Percentiles rank a stretch among this genome's conserved stretches.
These are phyloP conservation scores for Babylonia areolata DNA, from an alignment of 1,140 invertebrate genomes.

Conservation along the genomic window DNA sequence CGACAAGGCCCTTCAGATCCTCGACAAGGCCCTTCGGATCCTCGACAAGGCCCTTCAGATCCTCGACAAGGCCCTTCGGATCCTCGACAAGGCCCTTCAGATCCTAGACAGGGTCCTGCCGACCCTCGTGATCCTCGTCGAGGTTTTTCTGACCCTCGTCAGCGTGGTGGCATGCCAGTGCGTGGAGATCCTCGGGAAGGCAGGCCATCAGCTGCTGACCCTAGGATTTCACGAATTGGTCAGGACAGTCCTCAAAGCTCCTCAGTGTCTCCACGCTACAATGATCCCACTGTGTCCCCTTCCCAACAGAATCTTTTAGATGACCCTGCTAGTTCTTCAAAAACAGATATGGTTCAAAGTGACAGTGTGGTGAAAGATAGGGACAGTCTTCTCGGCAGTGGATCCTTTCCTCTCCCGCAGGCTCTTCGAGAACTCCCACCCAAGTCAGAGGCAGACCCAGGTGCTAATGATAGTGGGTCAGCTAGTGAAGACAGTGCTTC, in stretches of 20 bases:
- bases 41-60: too few species aligned
- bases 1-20: too few species aligned
- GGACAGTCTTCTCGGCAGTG: slow-evolving; percentile 14
- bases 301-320: background rate
- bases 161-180: background rate
- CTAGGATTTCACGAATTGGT: slow-evolving; percentile 42
- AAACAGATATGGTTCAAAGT: background rate
- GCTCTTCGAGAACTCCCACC: slow-evolving; percentile 25
- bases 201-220: slow-evolving; percentile 35
- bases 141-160: slow-evolving; percentile 19
- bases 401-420: background rate
- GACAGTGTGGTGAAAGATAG: background rate
- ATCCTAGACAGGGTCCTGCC: too few species aligned
- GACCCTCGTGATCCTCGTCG: too few species aligned
- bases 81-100: too few species aligned
- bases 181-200: slow-evolving; percentile 24
- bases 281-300: background rate
- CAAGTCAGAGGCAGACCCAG: slow-evolving; percentile 14
- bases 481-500: slow-evolving; percentile 38
- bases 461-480: slow-evolving; percentile 31
- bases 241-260: background rate
- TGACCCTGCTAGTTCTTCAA: background rate
- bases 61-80: too few species aligned
- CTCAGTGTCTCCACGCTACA: background rate
- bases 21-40: too few species aligned